phyloP scores from a whole-genome alignment of 1,140 invertebrate genomes.

The Sarcophaga peregrina region DNA sequence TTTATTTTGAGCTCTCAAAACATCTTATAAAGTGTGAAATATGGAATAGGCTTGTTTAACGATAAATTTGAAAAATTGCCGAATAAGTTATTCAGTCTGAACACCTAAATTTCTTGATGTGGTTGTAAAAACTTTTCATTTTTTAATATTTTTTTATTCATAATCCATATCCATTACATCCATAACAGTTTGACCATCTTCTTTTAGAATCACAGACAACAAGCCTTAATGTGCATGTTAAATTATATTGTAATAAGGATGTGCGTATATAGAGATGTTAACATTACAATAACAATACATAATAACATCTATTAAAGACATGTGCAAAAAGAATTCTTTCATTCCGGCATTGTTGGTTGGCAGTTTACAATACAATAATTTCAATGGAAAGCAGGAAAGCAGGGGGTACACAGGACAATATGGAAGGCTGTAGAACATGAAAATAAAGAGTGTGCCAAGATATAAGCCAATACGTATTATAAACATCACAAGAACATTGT shows the following conservation, averaged over 20 bases:
- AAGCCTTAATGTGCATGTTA: too few relatives aligned
- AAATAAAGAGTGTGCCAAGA: slow-evolving; percentile 3
- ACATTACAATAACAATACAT: not conserved
- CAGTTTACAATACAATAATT: not conserved
- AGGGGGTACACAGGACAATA: not conserved
- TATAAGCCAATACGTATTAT: slow-evolving; percentile 4
- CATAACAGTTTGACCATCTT: too few relatives aligned
- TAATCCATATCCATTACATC: not conserved
- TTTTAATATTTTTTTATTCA: too few relatives aligned
- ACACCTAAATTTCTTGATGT: too few relatives aligned
- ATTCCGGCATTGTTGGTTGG: not conserved
- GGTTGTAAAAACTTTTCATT: too few relatives aligned
- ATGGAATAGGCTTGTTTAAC: too few relatives aligned
- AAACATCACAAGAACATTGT: not conserved
- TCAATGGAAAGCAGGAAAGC: not conserved
- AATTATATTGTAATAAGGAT: too few relatives aligned
- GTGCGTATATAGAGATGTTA: not conserved
- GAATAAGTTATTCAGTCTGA: too few relatives aligned
- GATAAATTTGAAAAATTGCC: too few relatives aligned
- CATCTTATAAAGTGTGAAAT: too few relatives aligned
- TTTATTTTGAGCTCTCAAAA: too few relatives aligned
- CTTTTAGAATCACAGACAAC: too few relatives aligned
- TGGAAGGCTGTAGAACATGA: not conserved
- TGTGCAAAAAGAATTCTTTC: not conserved
- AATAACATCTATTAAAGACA: not conserved